Base-by-base conservation (phyloP, 2,797 vertebrate species). In the Mormyrops boulengeri region DNA sequence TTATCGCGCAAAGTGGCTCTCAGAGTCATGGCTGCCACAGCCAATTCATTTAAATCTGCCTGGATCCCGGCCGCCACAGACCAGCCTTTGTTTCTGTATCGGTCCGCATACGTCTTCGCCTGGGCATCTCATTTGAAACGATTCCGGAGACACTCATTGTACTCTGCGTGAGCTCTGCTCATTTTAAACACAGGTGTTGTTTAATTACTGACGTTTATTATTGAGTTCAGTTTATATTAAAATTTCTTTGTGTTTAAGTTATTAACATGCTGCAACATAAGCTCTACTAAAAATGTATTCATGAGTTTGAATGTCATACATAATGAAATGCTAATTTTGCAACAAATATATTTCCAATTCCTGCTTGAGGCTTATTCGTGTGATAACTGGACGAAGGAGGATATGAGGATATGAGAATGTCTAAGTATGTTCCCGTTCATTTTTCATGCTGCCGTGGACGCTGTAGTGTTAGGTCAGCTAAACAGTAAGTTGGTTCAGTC, bases 401-500 rank as follows among this genome's bases (percentile, higher is more conserved):
- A 66, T 47, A 38, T 77, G 41, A 53, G 9, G 6, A 22, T 4
- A 9, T 34, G 2, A 57, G 87, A 52, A 60, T 53, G 41, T 57
- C 19, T 88, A 73, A 88, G 69, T 91, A 88, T 90, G 90, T 94
- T 88, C 94, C 92, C 93, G 91, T 93, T 91, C 93, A 92, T 89
- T 91, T 90, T 87, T 89, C 91, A 50, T 90, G 95, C 94, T 93
- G 92, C 93, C 88, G 5, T 93, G 95, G 94, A 95, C 94, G 90
- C 88, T 91, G 85, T 95, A 96, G 95, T 96, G 94, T 94, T 96
- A 94, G 92, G 90, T 92, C 94, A 92, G 89, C 92, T 95, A 86
- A 96, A 96, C 95, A 96, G 96, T 96, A 96, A 96, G 95, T 97
- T 91, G 82, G 53, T 90, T 69, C 88, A 89, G 88, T 47, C 69